Base-by-base conservation (phyloP, 2,113 vertebrate genomes). In the Lethenteron camtschaticum region DNA sequence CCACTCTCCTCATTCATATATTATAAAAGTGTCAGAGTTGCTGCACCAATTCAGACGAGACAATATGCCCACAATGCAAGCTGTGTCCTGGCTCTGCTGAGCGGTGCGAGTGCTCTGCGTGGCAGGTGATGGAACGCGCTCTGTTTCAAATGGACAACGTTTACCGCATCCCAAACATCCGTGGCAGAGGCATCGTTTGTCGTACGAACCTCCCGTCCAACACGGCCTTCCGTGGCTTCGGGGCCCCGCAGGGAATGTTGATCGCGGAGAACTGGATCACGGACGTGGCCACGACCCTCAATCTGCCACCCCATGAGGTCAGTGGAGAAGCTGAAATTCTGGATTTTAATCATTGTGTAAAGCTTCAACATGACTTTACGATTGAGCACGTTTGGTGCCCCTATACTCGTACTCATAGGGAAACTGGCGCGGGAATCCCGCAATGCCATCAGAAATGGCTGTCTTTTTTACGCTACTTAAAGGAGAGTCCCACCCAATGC, bases 141-240 rank as follows among this genome's bases (percentile, higher is more conserved):
- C 77, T 99, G 9, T 82, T 96, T 56, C 90, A 96, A 76, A 84
- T 95, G 86, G 89, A 90, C 71, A 99, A 96, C 73, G 74, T 82
- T n/a, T 96, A 99, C 75, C 85, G 81, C 10, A 83, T 99, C 24
- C 83, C 85, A 8, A 88, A 91, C 41, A 74, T 96, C 41, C 79
- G 80, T 2, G 84, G 87, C 0, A 72, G 75, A 0, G 90, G 94
- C 55, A 76, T 76, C 68, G 1, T 92, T 10, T 99, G 94, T 75
- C 87, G 84, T 75, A 99, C 94, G 58, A 90, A 99, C 75, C 75
- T 99, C 71, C 71, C 90, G 2, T 91, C 92, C 74, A 99, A 99
- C 76, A 90, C 92, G 0, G 94, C 94, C 6, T 96, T 96, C 76
- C 81, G 94, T 68, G 94, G 94, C 56, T 99, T 99, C 13, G 94